These are phyloP conservation scores for Geodia barretti DNA, from an alignment of 37 sponge, comb jelly and placozoan genomes.

Conservation along the genomic window DNA sequence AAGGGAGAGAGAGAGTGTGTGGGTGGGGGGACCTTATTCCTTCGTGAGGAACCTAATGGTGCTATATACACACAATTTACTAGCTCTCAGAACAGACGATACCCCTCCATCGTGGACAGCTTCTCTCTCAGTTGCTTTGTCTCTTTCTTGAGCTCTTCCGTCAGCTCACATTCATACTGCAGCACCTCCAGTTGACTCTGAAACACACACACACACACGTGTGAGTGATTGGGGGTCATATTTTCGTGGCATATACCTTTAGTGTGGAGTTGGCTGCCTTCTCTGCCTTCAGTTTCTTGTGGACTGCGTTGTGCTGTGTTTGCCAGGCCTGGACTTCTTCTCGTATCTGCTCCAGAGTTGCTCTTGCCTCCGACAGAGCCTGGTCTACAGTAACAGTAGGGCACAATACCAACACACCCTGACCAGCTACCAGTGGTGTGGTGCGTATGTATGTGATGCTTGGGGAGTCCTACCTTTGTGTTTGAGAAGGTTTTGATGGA, in stretches of 20 bases:
- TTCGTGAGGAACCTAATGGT: too few species aligned
- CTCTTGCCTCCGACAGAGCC: slow-evolving; percentile 23
- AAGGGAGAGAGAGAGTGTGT: too few species aligned
- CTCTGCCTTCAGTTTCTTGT: slow-evolving; percentile 35
- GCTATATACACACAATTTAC: too few species aligned
- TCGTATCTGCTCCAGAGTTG: not conserved
- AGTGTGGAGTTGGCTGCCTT: slow-evolving; percentile 26
- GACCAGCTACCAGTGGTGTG: too few species aligned
- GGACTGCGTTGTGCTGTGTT: slow-evolving; percentile 8
- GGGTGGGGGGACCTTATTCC: too few species aligned
- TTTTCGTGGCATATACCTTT: too few species aligned
- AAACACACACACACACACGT: too few species aligned
- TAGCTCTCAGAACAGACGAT: too few species aligned
- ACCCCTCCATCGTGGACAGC: not conserved
- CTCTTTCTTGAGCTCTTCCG: slow-evolving; percentile 15
- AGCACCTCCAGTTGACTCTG: slow-evolving; percentile 25
- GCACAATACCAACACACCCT: not conserved
- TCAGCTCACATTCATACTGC: slow-evolving; percentile 11
- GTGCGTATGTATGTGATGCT: too few species aligned
- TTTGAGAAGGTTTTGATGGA: slow-evolving; percentile 9
- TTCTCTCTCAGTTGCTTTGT: slow-evolving; percentile 14
- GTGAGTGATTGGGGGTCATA: not conserved
- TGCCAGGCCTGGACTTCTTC: slow-evolving; percentile 51
- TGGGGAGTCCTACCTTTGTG: slow-evolving; percentile 28
- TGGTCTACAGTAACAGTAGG: slow-evolving; percentile 12